Evolutionary conservation across 2,797 vertebrate genomes (phyloP), one percentile per base, ranked within the genome.

Genomic region (Salmo trutta): DNA sequence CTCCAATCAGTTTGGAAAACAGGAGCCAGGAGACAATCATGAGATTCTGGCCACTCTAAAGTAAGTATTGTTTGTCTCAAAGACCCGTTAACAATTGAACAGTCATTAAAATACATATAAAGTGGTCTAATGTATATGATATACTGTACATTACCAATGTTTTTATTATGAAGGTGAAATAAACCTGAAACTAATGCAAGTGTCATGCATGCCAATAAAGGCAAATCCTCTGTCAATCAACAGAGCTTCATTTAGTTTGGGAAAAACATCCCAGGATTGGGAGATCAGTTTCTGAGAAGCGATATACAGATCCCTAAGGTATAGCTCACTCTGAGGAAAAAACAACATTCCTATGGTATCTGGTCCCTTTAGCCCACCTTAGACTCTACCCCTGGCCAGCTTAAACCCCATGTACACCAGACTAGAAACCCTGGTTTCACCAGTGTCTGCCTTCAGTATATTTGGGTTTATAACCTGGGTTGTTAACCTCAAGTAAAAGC

Each of bases 1-100:
- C 31, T 93, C 87, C 86, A 96, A 99, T 92, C 97, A 98, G 19
- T 99, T 99, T 4, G 98, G 97, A 79, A 95, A 95, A 90, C 97
- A 99, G 82, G 98, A 99, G 89, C 98, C 98, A 0, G 97, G 96
- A 1, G 24, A 85, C 33, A 94, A 92, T 67, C 82, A 94, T 0
- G 97, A 99, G 93, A 98, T 99, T 88, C 87, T 96, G 16, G 85
- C 90, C 0, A 91, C 73, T 0, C 85, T 99, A 75, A 97, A 96
- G 98, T 99, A 82, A 97, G 97, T 94, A 47, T 77, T 31, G 0
- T 51, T 19, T 76, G 66, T 76, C 2, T 21, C 2, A 76, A 1
- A 33, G 47, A 16, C 41, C 10, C 10, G 2, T 47, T 47, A 47
- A 47, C 41, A 47, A 47, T 10, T 47, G 10, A 47, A 47, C 41